These are phyloP conservation scores for Parnassius smintheus DNA, from an alignment of 2,888 invertebrate genomes.

Conservation along the genomic window DNA sequence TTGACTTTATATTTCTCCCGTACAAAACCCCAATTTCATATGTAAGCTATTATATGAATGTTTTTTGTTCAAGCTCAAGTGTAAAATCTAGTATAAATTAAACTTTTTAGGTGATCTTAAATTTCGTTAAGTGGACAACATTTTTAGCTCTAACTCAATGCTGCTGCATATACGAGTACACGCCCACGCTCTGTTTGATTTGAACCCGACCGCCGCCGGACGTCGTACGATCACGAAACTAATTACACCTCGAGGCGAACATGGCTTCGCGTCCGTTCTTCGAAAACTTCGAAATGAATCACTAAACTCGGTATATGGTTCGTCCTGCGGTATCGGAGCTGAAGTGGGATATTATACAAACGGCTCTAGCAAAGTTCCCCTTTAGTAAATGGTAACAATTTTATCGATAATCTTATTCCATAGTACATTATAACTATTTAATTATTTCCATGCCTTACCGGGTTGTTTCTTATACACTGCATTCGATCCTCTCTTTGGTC, in stretches of 20 bases:
- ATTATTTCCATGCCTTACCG: too few relatives aligned
- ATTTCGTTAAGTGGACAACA: neutral
- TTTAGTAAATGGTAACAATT: neutral
- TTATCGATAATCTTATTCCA: too few relatives aligned
- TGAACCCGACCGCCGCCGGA: slow-evolving; percentile 43
- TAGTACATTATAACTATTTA: too few relatives aligned
- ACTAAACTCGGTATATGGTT: slow-evolving; percentile 44
- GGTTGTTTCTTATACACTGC: too few relatives aligned
- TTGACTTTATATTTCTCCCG: too few relatives aligned
- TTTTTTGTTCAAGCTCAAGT: too few relatives aligned
- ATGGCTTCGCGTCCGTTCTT: slow-evolving; percentile 44
- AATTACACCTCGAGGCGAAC: slow-evolving; percentile 69
- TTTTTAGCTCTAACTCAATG: neutral
- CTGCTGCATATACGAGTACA: neutral
- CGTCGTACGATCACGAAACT: slow-evolving; percentile 57
- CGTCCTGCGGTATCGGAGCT: slow-evolving; percentile 32
- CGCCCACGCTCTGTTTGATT: slow-evolving; percentile 57
- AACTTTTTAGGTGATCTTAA: neutral
- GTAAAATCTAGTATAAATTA: too few relatives aligned
- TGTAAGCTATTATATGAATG: too few relatives aligned
- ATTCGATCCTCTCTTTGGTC: too few relatives aligned
- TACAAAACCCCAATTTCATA: too few relatives aligned
- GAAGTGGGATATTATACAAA: slow-evolving; percentile 11
- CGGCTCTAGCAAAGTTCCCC: neutral
- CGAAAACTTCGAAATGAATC: slow-evolving; percentile 59